Percentiles rank a stretch among this genome's conserved stretches.
Conservation (phyloP, 2,113 vertebrate genomes). For the Piaya cayana region DNA sequence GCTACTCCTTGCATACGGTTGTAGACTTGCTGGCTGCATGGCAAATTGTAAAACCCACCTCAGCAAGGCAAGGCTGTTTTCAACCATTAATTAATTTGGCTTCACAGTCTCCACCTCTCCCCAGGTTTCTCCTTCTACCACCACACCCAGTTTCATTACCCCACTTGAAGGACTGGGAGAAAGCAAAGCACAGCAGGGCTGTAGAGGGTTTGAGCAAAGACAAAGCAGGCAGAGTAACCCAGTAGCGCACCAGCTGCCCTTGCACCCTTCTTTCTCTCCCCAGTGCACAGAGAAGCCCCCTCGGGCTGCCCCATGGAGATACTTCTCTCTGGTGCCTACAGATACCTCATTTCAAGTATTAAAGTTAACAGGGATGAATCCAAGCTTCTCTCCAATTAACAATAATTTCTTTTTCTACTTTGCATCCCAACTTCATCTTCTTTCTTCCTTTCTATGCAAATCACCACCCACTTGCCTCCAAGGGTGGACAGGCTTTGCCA, state of each 20-base stretch:
- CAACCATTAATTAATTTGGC: accelerated
- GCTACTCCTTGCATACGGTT: neutral
- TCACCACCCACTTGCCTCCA: conserved; percentile 58
- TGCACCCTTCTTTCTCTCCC: neutral
- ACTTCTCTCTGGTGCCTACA: neutral
- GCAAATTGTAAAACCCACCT: neutral
- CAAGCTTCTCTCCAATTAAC: neutral
- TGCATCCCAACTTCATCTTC: neutral
- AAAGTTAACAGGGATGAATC: neutral
- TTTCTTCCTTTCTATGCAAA: conserved; percentile 33
- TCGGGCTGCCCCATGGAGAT: neutral
- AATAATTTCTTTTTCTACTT: conserved; percentile 9
- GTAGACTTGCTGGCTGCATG: neutral
- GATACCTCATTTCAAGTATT: neutral
- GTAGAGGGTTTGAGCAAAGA: neutral
- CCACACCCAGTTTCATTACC: neutral
- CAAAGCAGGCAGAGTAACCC: neutral
- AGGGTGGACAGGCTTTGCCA: conserved; percentile 65
- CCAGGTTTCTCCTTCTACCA: neutral
- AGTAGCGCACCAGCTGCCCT: neutral
- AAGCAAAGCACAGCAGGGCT: neutral
- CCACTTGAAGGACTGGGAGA: neutral
- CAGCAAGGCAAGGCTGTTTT: neutral
- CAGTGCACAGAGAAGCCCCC: neutral
- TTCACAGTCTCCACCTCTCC: neutral